Evolutionary conservation across 2,797 vertebrate genomes (phyloP).

Genomic region (Heteromormyrus szaboi): DNA sequence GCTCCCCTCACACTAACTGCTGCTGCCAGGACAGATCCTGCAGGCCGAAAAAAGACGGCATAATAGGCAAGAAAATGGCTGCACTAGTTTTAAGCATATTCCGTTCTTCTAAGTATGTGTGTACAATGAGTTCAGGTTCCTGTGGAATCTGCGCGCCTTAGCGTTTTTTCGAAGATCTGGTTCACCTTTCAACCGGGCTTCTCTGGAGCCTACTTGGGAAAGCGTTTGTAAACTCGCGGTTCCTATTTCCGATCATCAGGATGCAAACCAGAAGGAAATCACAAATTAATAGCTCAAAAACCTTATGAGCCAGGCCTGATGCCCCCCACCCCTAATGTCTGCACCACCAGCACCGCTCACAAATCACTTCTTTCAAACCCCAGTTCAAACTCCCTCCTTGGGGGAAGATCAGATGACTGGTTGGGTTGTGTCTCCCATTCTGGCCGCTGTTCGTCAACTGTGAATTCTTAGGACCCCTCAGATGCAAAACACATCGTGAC

Average conservation of each 20-base stretch:
- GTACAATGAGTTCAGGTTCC: not conserved
- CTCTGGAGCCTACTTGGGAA: not conserved
- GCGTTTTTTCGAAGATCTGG: not conserved
- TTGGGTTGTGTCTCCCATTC: not conserved
- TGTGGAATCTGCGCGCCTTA: not conserved
- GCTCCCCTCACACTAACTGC: slow-evolving; percentile 15
- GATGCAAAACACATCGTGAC: not conserved
- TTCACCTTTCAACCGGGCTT: not conserved
- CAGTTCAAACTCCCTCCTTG: not conserved
- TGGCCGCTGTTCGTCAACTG: not conserved
- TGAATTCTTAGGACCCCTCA: not conserved
- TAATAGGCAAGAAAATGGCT: not conserved
- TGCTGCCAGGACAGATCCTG: not conserved
- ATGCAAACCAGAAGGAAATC: not conserved
- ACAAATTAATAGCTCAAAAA: not conserved
- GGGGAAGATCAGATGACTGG: not conserved
- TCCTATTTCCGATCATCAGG: not conserved
- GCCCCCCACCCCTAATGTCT: not conserved
- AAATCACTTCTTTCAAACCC: not conserved
- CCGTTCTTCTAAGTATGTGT: not conserved
- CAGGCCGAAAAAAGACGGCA: not conserved
- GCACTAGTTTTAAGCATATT: not conserved
- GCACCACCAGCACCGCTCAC: not conserved
- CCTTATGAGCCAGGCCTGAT: not conserved
- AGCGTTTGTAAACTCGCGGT: not conserved